Evolutionary conservation across 2,797 vertebrate species (phyloP), one percentile per base, ranked within the genome.

Genomic region (Karalla daura): DNA sequence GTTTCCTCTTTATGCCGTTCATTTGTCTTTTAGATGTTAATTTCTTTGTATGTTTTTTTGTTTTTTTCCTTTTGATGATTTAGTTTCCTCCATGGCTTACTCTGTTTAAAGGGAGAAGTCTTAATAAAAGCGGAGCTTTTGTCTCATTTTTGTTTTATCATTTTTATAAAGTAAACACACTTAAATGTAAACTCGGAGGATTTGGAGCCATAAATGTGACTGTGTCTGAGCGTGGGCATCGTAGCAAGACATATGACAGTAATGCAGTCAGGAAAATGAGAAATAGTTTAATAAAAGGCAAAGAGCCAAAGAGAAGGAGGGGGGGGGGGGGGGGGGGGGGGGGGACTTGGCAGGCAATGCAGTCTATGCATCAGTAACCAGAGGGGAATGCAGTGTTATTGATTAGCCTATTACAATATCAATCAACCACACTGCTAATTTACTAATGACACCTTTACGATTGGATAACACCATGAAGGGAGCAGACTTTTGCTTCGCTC

Each of bases 391-490:
- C 76, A 66, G 74, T 62, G 52, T 15, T 89, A 87, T 87, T 71
- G 82, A 88, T 83, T 59, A 49, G 44, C 3, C 70, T 51, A 59
- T 81, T 78, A 80, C 52, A 73, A 59, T 72, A 85, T 86, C 79
- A 85, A 80, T 86, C 86, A 80, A 62, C 36, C 51, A 47, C 40
- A 11, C 68, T 64, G 84, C 78, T 85, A 84, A 88, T 88, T 89
- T 76, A 84, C 78, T 88, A 85, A 88, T 76, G 80, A 83, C 82
- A 83, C 47, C 28, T 87, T 82, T 76, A 79, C 59, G 51, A 51
- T 53, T 52, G 55, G 55, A 49, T 35, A 65, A 55, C 35, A 30
- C 21, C 14, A 30, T n/a, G 21, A 27, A 23, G 28, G 33, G 33
- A 62, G 40, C 53, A 37, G 20, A 12, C 37, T 25, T n/a, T 35